These are phyloP conservation scores for Chloroceryle amazona DNA, from an alignment of 2,797 vertebrate genomes.

Conservation along the genomic window DNA sequence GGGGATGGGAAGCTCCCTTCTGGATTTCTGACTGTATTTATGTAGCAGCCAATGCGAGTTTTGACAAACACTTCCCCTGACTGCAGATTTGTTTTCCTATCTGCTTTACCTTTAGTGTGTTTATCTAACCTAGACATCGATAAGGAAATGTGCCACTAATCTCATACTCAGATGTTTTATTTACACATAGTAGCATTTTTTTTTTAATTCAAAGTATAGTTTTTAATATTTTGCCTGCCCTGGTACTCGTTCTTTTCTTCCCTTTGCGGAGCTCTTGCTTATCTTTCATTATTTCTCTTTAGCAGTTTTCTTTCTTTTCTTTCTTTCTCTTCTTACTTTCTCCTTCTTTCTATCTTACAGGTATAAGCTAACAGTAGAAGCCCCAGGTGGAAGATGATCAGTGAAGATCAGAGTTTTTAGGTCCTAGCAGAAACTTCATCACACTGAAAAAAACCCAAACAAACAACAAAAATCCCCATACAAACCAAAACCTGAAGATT, in stretches of 20 bases:
- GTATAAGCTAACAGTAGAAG: conserved; percentile 49
- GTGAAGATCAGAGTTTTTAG: conserved; percentile 21
- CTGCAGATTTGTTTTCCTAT: conserved; percentile 3
- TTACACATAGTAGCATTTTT: neutral
- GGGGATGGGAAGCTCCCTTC: conserved; percentile 69
- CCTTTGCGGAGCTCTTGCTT: neutral
- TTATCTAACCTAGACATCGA: neutral
- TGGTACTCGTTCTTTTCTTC: neutral
- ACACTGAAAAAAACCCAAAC: neutral
- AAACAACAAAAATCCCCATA: neutral
- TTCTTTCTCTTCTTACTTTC: neutral
- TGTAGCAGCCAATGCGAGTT: conserved; percentile 73
- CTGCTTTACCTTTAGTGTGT: neutral
- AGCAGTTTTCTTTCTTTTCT: neutral
- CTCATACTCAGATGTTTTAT: neutral
- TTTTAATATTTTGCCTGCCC: neutral
- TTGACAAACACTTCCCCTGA: conserved; percentile 56
- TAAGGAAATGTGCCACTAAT: neutral
- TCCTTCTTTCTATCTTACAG: conserved; percentile 55
- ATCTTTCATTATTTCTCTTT: neutral
- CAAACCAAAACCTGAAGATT: neutral
- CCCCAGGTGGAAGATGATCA: conserved; percentile 51
- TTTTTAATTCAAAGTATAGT: neutral
- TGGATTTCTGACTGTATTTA: conserved; percentile 76
- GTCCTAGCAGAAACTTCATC: conserved; percentile 52